Conservation (phyloP, 2,113 vertebrate genomes). For the Petromus typicus region DNA sequence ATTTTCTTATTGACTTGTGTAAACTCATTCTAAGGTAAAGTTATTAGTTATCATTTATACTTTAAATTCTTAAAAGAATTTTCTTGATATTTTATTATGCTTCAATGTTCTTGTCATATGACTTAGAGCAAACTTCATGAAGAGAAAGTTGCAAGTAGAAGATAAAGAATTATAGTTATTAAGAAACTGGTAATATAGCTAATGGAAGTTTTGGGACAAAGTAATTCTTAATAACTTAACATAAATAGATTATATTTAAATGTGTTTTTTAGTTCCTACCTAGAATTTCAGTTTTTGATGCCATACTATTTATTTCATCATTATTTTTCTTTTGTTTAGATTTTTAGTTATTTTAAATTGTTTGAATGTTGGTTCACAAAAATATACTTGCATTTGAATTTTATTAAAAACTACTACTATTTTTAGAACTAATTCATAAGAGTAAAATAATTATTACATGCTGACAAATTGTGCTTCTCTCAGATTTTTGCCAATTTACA, state of each 20-base stretch:
- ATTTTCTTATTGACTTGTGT: background rate
- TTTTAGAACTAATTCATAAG: background rate
- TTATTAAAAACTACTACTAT: background rate
- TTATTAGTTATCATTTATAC: background rate
- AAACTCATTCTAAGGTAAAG: background rate
- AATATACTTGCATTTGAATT: background rate
- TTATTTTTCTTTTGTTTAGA: background rate
- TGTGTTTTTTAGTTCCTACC: background rate
- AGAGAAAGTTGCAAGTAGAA: background rate
- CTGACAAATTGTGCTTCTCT: background rate
- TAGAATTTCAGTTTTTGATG: conserved; percentile 11
- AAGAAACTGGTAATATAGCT: background rate
- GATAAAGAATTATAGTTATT: background rate
- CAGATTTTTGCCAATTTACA: background rate
- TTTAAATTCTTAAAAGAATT: background rate
- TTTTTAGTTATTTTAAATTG: background rate
- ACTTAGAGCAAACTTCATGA: background rate
- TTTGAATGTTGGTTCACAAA: conserved; percentile 7
- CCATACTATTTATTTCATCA: background rate
- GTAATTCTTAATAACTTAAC: background rate
- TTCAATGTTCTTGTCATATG: background rate
- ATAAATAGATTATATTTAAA: background rate
- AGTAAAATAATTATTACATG: background rate
- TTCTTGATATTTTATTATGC: background rate
- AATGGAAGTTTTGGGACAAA: background rate